Evolutionary conservation across 2,113 vertebrate species (phyloP), one percentile per base, ranked within the genome.

Genomic region (Thalassoma bifasciatum): DNA sequence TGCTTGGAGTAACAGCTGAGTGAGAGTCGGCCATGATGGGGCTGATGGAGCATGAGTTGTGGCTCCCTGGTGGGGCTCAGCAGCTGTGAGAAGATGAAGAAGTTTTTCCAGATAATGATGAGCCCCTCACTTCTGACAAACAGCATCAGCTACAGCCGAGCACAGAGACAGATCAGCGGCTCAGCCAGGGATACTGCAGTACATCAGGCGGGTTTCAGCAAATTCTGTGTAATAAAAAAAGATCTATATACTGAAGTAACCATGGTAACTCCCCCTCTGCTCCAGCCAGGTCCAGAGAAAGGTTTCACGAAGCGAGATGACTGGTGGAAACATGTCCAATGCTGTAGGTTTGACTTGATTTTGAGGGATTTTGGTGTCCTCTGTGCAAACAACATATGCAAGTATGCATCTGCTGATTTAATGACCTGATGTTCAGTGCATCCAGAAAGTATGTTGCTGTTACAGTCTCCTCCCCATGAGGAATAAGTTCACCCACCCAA

Each of bases 41-140:
- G 56, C n/a, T 16, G 52, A 58, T 51, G 51, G 40, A 24, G 50
- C 56, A 21, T 50, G 69, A 61, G 67, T 40, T 62, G 50, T 19
- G n/a, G 63, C 40, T 57, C 57, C 58, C 30, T 21, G 53, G 64
- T 44, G 50, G 21, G 19, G n/a, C 8, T 67, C 63, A n/a, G 5
- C 46, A 50, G 36, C 70, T 34, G 49, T 19, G 51, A 66, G 44
- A 17, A 34, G 44, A 23, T 10, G 10, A 17, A 30, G 24, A 19
- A 19, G 53, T 51, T 52, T 52, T 13, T 40, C 34, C 56, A 16
- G 40, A 24, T 50, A 63, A 52, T 42, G 51, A 60, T n/a, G 37
- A 36, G 22, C 51, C 57, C 11, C n/a, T 54, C 50, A 3, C 56
- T 61, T 46, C 21, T 21, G 5, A 46, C 60, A 59, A 58, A 37